Percentiles rank a stretch among this genome's conserved stretches.
phyloP scores from a whole-genome alignment of 2,888 invertebrate species.

The Kuschelorhynchus macadamiae region DNA sequence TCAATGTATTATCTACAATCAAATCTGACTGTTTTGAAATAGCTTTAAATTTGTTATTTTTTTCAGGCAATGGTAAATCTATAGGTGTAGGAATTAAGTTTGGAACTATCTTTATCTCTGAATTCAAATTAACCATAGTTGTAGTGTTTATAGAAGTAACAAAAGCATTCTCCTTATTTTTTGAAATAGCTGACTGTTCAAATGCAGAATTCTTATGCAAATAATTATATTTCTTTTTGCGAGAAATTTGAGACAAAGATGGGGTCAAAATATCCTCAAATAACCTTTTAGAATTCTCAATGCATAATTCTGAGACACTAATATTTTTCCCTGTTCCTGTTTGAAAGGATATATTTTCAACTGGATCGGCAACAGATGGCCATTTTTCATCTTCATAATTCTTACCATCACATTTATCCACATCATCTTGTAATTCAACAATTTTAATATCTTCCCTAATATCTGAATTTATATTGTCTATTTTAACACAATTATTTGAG shows the following conservation, averaged over 20 bases:
- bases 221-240: slow-evolving; percentile 28
- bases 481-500: too few relatives aligned
- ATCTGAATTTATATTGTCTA: background rate
- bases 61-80: background rate
- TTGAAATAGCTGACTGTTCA: too few relatives aligned
- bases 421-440: background rate
- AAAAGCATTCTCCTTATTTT: too few relatives aligned
- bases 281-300: slow-evolving; percentile 63
- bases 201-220: slow-evolving; percentile 12
- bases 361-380: background rate
- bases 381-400: background rate
- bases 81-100: background rate
- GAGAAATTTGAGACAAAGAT: background rate
- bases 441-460: background rate
- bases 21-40: background rate
- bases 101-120: background rate
- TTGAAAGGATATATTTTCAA: slow-evolving; percentile 30
- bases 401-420: background rate
- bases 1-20: background rate
- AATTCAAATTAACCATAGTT: background rate
- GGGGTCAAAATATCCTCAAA: slow-evolving; percentile 51
- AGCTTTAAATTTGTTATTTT: background rate
- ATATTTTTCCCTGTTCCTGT: slow-evolving; percentile 66
- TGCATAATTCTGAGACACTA: slow-evolving; percentile 55
- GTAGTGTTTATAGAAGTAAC: too few relatives aligned